A percentile compares a stretch with the other conserved stretches of the same genome.
Evolutionary conservation across 2,888 invertebrate species (phyloP).

Genomic region (Drosophila borborema): DNA sequence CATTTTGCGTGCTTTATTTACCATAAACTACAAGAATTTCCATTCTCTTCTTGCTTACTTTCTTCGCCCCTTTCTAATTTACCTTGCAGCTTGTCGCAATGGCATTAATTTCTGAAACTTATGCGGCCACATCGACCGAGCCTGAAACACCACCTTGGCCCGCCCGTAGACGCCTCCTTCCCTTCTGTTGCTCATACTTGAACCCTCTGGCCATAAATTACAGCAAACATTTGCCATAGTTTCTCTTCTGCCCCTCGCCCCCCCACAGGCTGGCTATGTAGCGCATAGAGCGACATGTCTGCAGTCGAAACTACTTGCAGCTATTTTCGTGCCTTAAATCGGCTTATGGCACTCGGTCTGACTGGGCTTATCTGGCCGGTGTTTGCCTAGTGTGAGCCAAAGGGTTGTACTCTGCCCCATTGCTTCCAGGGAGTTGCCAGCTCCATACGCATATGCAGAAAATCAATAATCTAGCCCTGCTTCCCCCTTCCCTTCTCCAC

Average conservation of each 20-base stretch:
- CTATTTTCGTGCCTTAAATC: conserved; percentile 74
- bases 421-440: conserved; percentile 32
- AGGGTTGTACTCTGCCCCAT: conserved; percentile 40
- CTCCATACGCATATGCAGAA: conserved; percentile 42
- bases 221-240: conserved; percentile 78
- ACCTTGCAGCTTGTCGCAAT: conserved; percentile 63
- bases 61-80: conserved; percentile 37
- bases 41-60: conserved; percentile 25
- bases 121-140: conserved; percentile 65
- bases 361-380: conserved; percentile 45
- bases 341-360: conserved; percentile 63
- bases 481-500: background rate
- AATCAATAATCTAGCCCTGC: conserved; percentile 40
- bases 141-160: conserved; percentile 2
- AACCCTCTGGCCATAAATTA: conserved; percentile 65
- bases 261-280: conserved; percentile 29
- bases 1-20: conserved; percentile 42
- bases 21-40: conserved; percentile 62
- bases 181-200: conserved; percentile 1
- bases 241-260: conserved; percentile 44
- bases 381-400: conserved; percentile 24
- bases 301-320: conserved; percentile 62
- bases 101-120: conserved; percentile 76
- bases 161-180: background rate
- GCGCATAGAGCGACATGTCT: conserved; percentile 59